phyloP scores from a whole-genome alignment of 2,888 invertebrate species.

The Unio delphinus region DNA sequence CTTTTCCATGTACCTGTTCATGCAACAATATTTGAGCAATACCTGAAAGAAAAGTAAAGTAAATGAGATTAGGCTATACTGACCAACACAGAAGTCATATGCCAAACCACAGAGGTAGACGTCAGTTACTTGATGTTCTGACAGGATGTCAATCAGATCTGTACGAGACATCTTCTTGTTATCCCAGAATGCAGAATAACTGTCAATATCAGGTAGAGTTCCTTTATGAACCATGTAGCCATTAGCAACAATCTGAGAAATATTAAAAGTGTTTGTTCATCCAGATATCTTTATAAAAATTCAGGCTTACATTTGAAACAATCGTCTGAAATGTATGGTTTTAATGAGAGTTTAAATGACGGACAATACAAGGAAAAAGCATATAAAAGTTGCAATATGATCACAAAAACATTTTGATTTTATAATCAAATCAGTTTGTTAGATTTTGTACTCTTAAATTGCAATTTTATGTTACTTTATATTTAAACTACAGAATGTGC shows the following conservation, averaged over 20 bases:
- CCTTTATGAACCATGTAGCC: conserved; percentile 75
- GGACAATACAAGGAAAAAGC: no score
- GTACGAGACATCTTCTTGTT: conserved; percentile 93
- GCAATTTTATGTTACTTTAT: no score
- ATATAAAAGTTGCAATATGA: no score
- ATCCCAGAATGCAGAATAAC: conserved; percentile 99
- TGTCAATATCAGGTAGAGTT: conserved; percentile 94
- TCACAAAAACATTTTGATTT: no score
- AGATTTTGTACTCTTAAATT: no score
- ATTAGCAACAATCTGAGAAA: conserved; percentile 52
- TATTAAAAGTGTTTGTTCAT: neutral
- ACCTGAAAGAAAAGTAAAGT: no score
- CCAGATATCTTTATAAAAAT: neutral
- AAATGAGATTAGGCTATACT: conserved; percentile 20
- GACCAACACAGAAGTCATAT: conserved; percentile 91
- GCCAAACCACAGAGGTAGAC: conserved; percentile 96
- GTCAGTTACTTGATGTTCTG: conserved; percentile 86
- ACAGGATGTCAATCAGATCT: conserved; percentile 84
- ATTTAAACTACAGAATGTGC: no score
- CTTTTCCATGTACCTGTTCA: neutral
- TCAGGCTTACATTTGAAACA: no score
- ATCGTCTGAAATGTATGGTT: no score
- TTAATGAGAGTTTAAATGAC: no score
- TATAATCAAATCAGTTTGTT: no score
- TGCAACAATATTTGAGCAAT: no score